These are phyloP conservation scores for Chromis chromis DNA, from an alignment of 2,797 vertebrate genomes.

Conservation along the genomic window DNA sequence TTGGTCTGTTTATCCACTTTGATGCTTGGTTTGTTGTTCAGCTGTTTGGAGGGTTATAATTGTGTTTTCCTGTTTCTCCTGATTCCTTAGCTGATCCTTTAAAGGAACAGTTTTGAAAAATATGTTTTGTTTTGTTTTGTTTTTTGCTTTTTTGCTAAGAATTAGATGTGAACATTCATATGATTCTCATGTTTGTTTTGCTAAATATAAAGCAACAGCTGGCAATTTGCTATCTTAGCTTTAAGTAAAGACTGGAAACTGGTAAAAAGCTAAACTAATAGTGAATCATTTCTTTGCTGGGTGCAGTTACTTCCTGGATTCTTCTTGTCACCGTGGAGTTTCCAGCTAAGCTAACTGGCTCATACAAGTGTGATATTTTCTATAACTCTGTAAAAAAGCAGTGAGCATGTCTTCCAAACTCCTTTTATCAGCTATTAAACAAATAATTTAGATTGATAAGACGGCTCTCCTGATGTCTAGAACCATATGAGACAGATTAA, in stretches of 20 bases:
- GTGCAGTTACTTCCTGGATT: not conserved
- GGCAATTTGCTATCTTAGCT: not conserved
- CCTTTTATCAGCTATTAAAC: not conserved
- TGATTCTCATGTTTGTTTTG: not conserved
- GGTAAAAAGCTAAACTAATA: not conserved
- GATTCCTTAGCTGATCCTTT: not conserved
- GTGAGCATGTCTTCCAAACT: not conserved
- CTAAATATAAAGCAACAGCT: not conserved
- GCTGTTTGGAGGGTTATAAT: constrained; percentile 3
- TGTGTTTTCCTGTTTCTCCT: not conserved
- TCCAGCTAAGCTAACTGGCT: not conserved
- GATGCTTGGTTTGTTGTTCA: not conserved
- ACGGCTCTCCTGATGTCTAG: constrained; percentile 9
- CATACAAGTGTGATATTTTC: not conserved
- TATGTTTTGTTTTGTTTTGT: too few species aligned
- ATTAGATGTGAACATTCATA: not conserved
- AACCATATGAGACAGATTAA: constrained; percentile 1
- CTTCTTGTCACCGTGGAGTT: not conserved
- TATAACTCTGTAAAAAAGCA: not conserved
- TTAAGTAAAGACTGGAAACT: not conserved
- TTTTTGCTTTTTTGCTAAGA: not conserved
- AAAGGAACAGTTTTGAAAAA: not conserved
- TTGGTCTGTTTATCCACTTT: constrained; percentile 23
- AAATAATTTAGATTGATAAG: not conserved
- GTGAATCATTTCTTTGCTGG: constrained; percentile 1